Conservation (phyloP, 2,888 invertebrate species). For the Andrena bicolor region DNA sequence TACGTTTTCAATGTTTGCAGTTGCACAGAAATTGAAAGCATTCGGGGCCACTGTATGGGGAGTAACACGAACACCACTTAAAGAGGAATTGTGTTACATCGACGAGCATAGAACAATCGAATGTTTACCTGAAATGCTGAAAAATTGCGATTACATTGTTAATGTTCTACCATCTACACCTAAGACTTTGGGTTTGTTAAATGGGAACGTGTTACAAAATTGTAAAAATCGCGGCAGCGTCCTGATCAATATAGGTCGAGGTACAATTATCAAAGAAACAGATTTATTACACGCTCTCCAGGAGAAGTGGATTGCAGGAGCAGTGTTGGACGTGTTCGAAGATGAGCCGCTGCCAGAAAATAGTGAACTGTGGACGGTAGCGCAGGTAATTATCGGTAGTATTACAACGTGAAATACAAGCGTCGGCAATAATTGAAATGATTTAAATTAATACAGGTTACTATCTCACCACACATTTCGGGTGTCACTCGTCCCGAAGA, state of each 20-base stretch:
- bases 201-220: conserved; percentile 84
- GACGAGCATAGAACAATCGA: conserved; percentile 80
- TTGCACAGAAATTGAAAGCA: conserved; percentile 84
- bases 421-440: conserved; percentile 5
- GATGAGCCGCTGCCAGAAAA: conserved; percentile 86
- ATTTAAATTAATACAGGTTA: conserved; percentile 79
- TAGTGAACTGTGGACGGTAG: conserved; percentile 86
- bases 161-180: conserved; percentile 86
- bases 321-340: conserved; percentile 87
- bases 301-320: conserved; percentile 86
- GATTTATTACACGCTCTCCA: conserved; percentile 86
- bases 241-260: conserved; percentile 88
- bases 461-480: conserved; percentile 85
- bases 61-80: conserved; percentile 74
- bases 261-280: conserved; percentile 86
- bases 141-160: conserved; percentile 86
- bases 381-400: conserved; percentile 82
- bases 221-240: conserved; percentile 85
- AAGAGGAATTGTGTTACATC: conserved; percentile 62
- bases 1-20: conserved; percentile 73
- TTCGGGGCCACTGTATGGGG: conserved; percentile 85
- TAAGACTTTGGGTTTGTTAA: conserved; percentile 85
- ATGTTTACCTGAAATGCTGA: conserved; percentile 82
- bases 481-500: conserved; percentile 83
- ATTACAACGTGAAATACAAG: conserved; percentile 9